Evolutionary conservation across 2,888 invertebrate species (phyloP).

Genomic region (Frankliniella fusca): DNA sequence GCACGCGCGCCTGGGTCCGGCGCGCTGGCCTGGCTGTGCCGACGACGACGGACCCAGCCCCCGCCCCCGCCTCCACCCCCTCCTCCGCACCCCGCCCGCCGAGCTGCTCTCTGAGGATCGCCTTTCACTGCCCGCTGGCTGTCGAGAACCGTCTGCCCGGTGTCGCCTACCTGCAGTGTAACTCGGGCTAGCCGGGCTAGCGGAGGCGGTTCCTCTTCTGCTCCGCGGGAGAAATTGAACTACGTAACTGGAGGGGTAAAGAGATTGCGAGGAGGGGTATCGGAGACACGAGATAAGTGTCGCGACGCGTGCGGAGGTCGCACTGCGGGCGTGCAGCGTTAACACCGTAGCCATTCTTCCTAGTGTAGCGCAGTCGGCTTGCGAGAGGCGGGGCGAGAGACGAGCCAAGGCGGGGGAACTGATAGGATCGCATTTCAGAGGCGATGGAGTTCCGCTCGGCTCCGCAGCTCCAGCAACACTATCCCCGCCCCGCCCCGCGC

Average conservation of each 20-base stretch:
- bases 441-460: neutral
- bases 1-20: neutral
- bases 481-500: neutral
- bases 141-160: conserved; percentile 11
- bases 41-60: neutral
- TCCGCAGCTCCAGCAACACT: neutral
- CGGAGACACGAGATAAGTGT: too few species aligned
- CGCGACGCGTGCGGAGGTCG: too few species aligned
- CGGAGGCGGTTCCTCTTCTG: too few species aligned
- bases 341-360: too few species aligned
- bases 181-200: neutral
- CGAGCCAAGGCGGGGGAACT: too few species aligned
- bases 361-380: too few species aligned
- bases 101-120: neutral
- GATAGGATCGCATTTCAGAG: too few species aligned
- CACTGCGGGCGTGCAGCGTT: too few species aligned
- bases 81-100: neutral
- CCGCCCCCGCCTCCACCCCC: neutral
- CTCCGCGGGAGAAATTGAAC: too few species aligned
- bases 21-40: neutral
- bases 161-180: neutral
- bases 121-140: conserved; percentile 9
- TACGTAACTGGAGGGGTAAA: too few species aligned
- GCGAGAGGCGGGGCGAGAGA: too few species aligned
- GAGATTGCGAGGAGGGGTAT: too few species aligned